These are phyloP conservation scores for Seriola aureovittata DNA, from an alignment of 2,113 vertebrate species.

Conservation along the genomic window DNA sequence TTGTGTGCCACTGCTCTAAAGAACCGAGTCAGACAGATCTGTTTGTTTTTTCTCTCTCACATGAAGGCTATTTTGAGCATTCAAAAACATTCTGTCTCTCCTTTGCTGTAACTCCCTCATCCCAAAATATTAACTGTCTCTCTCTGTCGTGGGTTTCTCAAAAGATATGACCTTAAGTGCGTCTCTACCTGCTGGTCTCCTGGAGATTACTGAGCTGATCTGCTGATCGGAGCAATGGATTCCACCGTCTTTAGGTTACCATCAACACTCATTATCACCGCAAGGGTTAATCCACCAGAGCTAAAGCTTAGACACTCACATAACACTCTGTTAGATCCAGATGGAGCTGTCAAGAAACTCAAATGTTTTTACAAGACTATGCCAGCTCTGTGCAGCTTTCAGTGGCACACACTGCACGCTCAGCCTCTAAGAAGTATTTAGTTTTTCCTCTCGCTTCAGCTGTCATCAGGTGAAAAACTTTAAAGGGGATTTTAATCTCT, in stretches of 20 bases:
- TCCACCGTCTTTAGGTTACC: conserved; percentile 28
- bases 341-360: conserved; percentile 56
- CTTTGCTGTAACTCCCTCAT: conserved; percentile 7
- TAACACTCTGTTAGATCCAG: conserved; percentile 42
- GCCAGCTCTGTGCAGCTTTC: conserved; percentile 22
- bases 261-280: conserved; percentile 30
- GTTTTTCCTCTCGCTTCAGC: conserved; percentile 5
- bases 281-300: conserved; percentile 67
- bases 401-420: conserved; percentile 1
- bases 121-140: conserved; percentile 28
- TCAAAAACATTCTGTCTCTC: conserved; percentile 34
- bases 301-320: conserved; percentile 35
- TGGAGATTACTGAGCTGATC: conserved; percentile 38
- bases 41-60: conserved; percentile 45
- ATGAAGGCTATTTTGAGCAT: conserved; percentile 47
- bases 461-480: not conserved
- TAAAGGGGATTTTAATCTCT: not conserved
- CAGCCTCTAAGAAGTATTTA: conserved; percentile 19
- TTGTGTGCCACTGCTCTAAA: conserved; percentile 14
- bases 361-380: conserved; percentile 24
- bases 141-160: conserved; percentile 8
- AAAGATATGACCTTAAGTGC: conserved; percentile 1
- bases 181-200: conserved; percentile 2
- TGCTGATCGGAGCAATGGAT: not conserved
- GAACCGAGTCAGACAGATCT: conserved; percentile 18